phyloP scores from a whole-genome alignment of 2,888 invertebrate genomes.

The Lochmaea capreae region DNA sequence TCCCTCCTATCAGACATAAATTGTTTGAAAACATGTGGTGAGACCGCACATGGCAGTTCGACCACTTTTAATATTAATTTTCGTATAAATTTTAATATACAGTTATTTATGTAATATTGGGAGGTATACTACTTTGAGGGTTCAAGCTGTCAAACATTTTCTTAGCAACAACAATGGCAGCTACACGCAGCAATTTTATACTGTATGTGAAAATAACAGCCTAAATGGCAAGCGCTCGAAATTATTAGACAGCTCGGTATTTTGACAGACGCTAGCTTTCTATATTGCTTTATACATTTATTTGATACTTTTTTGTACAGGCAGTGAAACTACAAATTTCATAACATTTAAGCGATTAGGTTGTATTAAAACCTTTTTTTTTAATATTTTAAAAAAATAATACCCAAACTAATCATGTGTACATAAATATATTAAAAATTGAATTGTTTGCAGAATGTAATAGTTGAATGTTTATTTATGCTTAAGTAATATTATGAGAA shows the following conservation, averaged over 20 bases:
- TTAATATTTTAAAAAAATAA: neutral
- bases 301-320: neutral
- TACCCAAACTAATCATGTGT: neutral
- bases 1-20: neutral
- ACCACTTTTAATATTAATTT: neutral
- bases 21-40: neutral
- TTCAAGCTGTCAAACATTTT: neutral
- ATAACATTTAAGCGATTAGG: no score
- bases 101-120: neutral
- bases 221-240: neutral
- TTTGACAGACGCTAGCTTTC: neutral
- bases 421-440: slow-evolving; percentile 11
- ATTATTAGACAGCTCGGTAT: neutral
- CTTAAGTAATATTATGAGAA: slow-evolving; percentile 7
- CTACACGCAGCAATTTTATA: neutral
- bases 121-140: neutral
- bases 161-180: neutral
- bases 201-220: neutral
- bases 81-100: neutral
- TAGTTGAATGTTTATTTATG: slow-evolving; percentile 3
- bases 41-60: neutral
- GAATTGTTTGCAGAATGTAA: neutral
- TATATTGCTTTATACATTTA: neutral
- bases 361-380: neutral
- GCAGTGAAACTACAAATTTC: neutral